Evolutionary conservation across 2,113 vertebrate genomes (phyloP).

Genomic region (Myrmecophaga tridactyla): DNA sequence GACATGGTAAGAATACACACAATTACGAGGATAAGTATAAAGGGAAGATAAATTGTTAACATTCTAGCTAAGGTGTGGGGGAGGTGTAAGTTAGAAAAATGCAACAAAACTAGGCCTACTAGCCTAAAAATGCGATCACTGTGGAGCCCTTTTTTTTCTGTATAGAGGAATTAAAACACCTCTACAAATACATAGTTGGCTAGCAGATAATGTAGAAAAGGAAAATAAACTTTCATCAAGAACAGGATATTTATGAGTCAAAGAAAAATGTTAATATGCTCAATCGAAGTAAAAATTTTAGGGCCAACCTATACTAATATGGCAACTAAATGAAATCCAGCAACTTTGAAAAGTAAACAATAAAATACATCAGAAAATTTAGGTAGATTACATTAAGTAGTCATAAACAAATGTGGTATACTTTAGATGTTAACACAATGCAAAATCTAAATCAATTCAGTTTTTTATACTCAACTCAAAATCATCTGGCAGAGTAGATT

Average conservation of each 20-base stretch:
- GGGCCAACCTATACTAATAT: background rate
- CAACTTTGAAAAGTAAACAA: background rate
- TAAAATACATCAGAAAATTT: conserved; percentile 1
- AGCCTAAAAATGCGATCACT: background rate
- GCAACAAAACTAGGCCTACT: background rate
- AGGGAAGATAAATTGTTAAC: background rate
- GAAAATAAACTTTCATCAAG: background rate
- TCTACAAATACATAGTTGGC: background rate
- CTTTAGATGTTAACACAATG: background rate
- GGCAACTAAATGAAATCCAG: background rate
- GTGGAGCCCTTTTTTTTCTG: background rate
- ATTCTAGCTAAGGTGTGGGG: background rate
- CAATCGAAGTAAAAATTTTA: background rate
- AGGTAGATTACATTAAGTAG: background rate
- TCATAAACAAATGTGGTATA: conserved; percentile 1
- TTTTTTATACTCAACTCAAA: background rate
- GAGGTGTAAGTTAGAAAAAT: background rate
- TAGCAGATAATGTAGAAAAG: background rate
- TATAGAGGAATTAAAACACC: background rate
- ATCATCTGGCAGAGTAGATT: background rate
- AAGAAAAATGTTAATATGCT: background rate
- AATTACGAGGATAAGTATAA: background rate
- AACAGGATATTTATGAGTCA: background rate
- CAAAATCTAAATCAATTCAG: background rate
- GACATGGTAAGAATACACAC: background rate